Percentiles rank a stretch among this genome's conserved stretches.
Conservation (phyloP, 2,797 vertebrate genomes). For the Thaleichthys pacificus region DNA sequence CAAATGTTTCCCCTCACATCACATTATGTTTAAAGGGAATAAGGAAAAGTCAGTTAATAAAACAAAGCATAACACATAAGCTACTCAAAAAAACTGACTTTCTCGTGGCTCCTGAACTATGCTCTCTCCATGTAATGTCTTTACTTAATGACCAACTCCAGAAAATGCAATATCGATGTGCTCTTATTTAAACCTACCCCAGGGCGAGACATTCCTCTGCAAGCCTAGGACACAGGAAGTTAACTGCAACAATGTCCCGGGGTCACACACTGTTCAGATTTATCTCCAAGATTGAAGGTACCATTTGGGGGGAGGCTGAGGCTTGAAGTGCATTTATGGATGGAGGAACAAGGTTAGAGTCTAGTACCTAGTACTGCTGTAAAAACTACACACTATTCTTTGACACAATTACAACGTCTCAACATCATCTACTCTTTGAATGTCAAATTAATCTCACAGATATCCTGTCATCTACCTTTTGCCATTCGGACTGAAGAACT, state of each 20-base stretch:
- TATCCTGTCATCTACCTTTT: not conserved
- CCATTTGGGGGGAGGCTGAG: not conserved
- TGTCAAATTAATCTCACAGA: not conserved
- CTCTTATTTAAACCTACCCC: constrained; percentile 38
- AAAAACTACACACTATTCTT: not conserved
- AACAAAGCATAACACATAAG: not conserved
- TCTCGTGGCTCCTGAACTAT: constrained; percentile 24
- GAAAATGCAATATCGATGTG: constrained; percentile 29
- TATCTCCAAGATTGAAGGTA: constrained; percentile 25
- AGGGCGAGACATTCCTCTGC: constrained; percentile 22
- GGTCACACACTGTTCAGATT: constrained; percentile 30
- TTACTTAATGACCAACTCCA: constrained; percentile 31
- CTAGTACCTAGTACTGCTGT: constrained; percentile 12
- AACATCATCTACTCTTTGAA: not conserved
- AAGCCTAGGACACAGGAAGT: constrained; percentile 43
- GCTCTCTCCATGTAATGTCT: constrained; percentile 28
- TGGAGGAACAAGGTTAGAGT: constrained; percentile 14
- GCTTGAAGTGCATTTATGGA: constrained; percentile 6
- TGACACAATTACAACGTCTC: not conserved
- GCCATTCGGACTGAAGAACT: not conserved
- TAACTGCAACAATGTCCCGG: constrained; percentile 20
- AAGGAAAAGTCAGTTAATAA: not conserved
- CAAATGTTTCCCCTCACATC: too few relatives aligned
- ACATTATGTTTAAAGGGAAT: too few relatives aligned
- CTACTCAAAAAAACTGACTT: not conserved